Percentiles rank a stretch among this genome's conserved stretches.
These are phyloP conservation scores for Dendrolimus houi DNA, from an alignment of 2,888 invertebrate genomes.

Conservation along the genomic window DNA sequence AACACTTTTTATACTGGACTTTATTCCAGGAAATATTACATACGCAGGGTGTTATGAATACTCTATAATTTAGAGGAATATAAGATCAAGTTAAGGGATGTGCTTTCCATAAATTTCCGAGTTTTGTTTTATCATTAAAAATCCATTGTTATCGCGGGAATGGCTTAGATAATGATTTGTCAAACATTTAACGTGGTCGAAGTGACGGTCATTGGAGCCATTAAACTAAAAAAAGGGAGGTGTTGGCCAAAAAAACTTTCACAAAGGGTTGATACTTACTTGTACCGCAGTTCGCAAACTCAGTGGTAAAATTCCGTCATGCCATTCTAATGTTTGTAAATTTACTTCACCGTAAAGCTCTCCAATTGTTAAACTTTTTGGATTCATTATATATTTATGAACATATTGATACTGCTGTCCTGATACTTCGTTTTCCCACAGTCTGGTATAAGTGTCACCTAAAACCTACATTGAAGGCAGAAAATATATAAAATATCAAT, in stretches of 20 bases:
- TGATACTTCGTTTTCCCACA: conserved; percentile 76
- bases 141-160: no score
- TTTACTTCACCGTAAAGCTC: conserved; percentile 93
- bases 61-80: no score
- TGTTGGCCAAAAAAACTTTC: background rate
- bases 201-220: background rate
- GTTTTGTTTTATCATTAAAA: no score
- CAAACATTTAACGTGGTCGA: background rate
- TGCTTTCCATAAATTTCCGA: no score
- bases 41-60: no score
- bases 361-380: conserved; percentile 91
- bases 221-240: background rate
- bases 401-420: conserved; percentile 83
- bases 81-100: no score
- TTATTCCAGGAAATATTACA: no score
- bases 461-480: conserved; percentile 72
- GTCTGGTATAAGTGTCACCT: conserved; percentile 80
- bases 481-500: no score
- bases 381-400: conserved; percentile 88
- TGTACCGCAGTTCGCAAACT: conserved; percentile 62
- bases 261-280: conserved; percentile 22
- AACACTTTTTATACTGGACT: no score
- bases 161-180: no score
- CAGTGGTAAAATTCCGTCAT: conserved; percentile 87
- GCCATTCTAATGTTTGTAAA: conserved; percentile 91